Conservation (phyloP, 2,113 vertebrate genomes). For the Psephotus haematonotus region DNA sequence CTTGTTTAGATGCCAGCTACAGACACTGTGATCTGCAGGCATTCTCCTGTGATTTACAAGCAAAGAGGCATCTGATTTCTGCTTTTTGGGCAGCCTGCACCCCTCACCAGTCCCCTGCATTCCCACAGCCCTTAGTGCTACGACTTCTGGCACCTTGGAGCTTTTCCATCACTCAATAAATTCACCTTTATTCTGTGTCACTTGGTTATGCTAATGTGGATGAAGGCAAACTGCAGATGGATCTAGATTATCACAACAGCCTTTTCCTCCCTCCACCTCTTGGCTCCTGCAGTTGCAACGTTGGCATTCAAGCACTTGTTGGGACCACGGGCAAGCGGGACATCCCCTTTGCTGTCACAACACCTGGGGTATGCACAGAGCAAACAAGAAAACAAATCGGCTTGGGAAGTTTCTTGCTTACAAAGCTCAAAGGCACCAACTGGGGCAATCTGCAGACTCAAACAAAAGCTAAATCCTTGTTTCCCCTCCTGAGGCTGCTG, state of each 20-base stretch:
- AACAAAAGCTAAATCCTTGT: neutral
- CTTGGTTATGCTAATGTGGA: fast-evolving
- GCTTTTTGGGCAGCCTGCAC: neutral
- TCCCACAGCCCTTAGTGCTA: neutral
- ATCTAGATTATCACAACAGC: neutral
- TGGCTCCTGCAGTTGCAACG: fast-evolving
- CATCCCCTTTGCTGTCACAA: neutral
- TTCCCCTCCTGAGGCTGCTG: neutral
- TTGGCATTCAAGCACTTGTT: fast-evolving
- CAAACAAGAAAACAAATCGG: neutral
- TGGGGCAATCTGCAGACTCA: neutral
- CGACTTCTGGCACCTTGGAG: neutral
- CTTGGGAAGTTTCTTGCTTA: neutral
- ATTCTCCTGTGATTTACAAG: neutral
- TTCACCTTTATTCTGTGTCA: neutral
- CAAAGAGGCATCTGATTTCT: neutral
- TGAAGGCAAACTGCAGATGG: neutral
- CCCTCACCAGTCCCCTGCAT: fast-evolving
- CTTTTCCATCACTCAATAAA: neutral
- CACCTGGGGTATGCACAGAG: fast-evolving
- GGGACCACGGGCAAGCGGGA: fast-evolving
- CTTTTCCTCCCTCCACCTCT: neutral
- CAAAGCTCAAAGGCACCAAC: neutral
- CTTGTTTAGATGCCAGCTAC: neutral
- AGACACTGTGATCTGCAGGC: neutral